phyloP scores from a whole-genome alignment of 2,113 vertebrate genomes.

The Rhinopomastus cyanomelas region DNA sequence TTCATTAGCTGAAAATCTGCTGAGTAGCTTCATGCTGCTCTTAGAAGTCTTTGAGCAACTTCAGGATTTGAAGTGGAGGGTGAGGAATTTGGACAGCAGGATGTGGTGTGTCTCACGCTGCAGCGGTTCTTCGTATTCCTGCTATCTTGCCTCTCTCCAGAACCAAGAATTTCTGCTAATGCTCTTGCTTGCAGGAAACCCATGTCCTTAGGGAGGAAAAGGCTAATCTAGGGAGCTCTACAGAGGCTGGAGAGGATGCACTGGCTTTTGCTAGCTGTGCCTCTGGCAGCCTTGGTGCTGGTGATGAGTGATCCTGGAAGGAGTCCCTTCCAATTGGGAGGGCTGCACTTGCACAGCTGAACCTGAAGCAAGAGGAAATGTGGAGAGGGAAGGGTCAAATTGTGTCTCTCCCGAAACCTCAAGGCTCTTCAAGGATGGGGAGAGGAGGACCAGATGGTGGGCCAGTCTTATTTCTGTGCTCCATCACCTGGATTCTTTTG shows the following conservation, averaged over 20 bases:
- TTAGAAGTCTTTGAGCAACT: conserved; percentile 21
- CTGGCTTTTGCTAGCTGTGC: conserved; percentile 14
- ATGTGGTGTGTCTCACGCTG: conserved; percentile 22
- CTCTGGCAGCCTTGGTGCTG: background rate
- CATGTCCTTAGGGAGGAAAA: conserved; percentile 32
- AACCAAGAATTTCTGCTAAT: conserved; percentile 6
- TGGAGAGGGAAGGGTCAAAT: conserved; percentile 24
- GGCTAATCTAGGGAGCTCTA: conserved; percentile 22
- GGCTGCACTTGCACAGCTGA: conserved; percentile 17
- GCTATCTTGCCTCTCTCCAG: background rate
- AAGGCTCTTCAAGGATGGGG: background rate
- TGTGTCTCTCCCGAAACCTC: background rate
- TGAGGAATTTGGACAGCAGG: conserved; percentile 31
- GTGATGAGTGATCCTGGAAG: conserved; percentile 51
- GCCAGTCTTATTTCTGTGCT: background rate
- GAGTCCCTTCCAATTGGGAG: background rate
- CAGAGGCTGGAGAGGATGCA: conserved; percentile 33
- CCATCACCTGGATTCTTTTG: background rate
- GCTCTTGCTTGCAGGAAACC: conserved; percentile 31
- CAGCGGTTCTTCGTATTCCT: background rate
- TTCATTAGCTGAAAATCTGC: conserved; percentile 60
- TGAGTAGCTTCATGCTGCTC: conserved; percentile 25
- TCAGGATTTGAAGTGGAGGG: background rate
- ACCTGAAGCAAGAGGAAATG: background rate
- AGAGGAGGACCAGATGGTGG: background rate